These are phyloP conservation scores for Ancistrus triradiatus DNA, from an alignment of 2,113 vertebrate genomes.

Conservation along the genomic window DNA sequence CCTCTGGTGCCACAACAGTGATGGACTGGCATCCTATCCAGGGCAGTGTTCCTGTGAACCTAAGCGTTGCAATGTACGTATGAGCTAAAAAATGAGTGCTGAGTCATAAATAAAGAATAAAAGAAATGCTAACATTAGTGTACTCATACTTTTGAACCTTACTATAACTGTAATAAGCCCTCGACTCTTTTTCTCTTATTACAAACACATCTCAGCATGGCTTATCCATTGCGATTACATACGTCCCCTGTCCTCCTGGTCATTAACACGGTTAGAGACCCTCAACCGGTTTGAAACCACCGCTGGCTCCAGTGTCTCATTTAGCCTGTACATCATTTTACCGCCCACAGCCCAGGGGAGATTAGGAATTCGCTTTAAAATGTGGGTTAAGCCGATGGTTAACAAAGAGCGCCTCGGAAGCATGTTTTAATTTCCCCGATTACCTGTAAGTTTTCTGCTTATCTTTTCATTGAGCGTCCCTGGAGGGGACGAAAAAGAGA, in stretches of 20 bases:
- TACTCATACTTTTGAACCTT: no score
- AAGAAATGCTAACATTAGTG: no score
- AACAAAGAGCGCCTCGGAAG: constrained; percentile 39
- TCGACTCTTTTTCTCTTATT: no score
- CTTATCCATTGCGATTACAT: constrained; percentile 7
- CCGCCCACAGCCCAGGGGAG: constrained; percentile 6
- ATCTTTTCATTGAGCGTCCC: constrained; percentile 83
- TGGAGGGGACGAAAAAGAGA: constrained; percentile 57
- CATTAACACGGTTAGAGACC: constrained; percentile 25
- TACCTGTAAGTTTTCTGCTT: constrained; percentile 86
- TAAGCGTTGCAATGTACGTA: no score
- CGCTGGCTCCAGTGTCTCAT: background rate
- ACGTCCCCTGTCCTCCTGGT: constrained; percentile 8
- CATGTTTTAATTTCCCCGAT: constrained; percentile 75
- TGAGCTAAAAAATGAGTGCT: no score
- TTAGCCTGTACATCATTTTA: constrained; percentile 23
- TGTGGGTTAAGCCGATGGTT: constrained; percentile 49
- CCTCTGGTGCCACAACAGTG: no score
- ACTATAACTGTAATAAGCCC: no score
- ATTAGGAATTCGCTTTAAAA: constrained; percentile 29
- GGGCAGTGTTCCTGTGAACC: no score
- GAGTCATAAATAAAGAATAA: no score
- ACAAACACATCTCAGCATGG: background rate
- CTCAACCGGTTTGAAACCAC: background rate
- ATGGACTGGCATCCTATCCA: no score